phyloP scores from a whole-genome alignment of 2,888 invertebrate species.

The Drosophila mayaguana region DNA sequence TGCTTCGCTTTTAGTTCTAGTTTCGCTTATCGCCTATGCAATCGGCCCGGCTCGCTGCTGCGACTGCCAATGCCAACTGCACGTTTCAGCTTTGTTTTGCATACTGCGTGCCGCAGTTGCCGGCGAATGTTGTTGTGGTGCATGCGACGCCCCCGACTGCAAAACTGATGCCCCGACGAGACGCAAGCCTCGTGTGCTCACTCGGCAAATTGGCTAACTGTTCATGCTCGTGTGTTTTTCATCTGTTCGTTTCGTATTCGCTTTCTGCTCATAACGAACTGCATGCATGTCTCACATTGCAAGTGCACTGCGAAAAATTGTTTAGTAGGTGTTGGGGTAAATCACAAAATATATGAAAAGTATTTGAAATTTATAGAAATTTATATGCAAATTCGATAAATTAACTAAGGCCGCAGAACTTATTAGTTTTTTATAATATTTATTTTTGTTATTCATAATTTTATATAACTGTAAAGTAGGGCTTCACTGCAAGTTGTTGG shows the following conservation, averaged over 20 bases:
- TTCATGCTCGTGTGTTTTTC: slow-evolving; percentile 32
- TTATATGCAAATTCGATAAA: too few relatives aligned
- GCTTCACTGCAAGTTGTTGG: too few relatives aligned
- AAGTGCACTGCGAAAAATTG: slow-evolving; percentile 42
- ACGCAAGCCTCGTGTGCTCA: slow-evolving; percentile 45
- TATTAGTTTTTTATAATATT: too few relatives aligned
- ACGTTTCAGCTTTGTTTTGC: slow-evolving; percentile 82
- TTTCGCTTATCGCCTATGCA: slow-evolving; percentile 17
- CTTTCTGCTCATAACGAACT: slow-evolving; percentile 19
- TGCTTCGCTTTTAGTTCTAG: neutral
- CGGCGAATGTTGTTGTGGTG: slow-evolving; percentile 72
- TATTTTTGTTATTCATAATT: too few relatives aligned
- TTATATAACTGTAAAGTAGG: too few relatives aligned
- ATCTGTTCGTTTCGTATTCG: slow-evolving; percentile 19
- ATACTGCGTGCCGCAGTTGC: slow-evolving; percentile 77
- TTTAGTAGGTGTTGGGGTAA: too few relatives aligned
- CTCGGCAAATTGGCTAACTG: slow-evolving; percentile 67
- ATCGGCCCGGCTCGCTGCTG: slow-evolving; percentile 15
- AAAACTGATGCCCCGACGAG: slow-evolving; percentile 43
- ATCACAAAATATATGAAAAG: too few relatives aligned
- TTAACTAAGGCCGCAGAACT: too few relatives aligned
- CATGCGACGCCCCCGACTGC: slow-evolving; percentile 62
- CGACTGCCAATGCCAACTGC: slow-evolving; percentile 65
- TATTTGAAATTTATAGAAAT: neutral
- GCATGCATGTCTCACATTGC: slow-evolving; percentile 54